Evolutionary conservation across 2,888 invertebrate genomes (phyloP).

Genomic region (Sycophila texana): DNA sequence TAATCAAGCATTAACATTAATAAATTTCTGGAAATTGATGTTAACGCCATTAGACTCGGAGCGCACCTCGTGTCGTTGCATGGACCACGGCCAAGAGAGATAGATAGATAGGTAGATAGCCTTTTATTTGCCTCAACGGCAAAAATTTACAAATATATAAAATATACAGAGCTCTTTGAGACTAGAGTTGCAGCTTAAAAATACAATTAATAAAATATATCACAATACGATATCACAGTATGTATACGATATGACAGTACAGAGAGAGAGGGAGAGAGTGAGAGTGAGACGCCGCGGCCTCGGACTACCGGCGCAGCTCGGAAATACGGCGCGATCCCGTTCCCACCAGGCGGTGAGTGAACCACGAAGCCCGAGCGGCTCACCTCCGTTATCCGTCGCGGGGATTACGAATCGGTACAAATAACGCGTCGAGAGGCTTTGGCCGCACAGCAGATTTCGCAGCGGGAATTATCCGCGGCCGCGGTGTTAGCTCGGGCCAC

Average conservation of each 20-base stretch:
- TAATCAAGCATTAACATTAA: slow-evolving; percentile 17
- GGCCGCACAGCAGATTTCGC: no score
- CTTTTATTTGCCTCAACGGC: no score
- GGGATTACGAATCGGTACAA: slow-evolving; percentile 16
- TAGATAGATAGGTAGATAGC: no score
- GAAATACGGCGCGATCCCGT: neutral
- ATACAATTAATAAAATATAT: no score
- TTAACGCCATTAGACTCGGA: no score
- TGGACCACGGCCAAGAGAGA: neutral
- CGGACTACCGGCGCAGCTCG: neutral
- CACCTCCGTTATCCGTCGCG: neutral
- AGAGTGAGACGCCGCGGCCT: neutral
- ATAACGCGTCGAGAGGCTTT: neutral
- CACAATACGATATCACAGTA: no score
- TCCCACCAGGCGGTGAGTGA: no score
- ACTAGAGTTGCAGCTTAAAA: no score
- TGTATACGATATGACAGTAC: no score
- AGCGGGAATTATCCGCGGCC: neutral
- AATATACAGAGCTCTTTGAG: no score
- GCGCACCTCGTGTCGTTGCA: neutral
- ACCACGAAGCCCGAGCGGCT: neutral
- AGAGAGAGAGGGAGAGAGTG: no score
- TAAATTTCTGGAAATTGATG: neutral
- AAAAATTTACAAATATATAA: no score
- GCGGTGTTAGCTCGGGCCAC: neutral